Percentiles rank a stretch among this genome's conserved stretches.
These are phyloP conservation scores for Scytalopus superciliaris DNA, from an alignment of 2,113 vertebrate genomes.

Conservation along the genomic window DNA sequence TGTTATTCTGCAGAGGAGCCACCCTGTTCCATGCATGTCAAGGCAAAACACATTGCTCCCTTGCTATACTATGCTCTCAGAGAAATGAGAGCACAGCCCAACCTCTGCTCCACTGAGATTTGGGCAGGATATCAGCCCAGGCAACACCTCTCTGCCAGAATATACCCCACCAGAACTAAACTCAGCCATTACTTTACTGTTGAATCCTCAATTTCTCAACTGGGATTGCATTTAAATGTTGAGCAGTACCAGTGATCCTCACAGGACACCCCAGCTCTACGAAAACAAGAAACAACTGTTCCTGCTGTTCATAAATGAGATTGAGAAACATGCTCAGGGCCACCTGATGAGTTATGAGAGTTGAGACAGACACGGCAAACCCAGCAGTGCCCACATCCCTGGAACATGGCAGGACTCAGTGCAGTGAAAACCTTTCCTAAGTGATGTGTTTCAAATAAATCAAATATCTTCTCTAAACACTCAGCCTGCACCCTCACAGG, in stretches of 20 bases:
- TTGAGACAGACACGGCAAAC: not conserved
- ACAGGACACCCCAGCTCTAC: not conserved
- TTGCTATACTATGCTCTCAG: not conserved
- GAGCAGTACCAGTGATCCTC: not conserved
- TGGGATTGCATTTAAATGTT: not conserved
- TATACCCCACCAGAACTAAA: not conserved
- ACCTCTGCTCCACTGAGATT: not conserved
- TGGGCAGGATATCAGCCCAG: not conserved
- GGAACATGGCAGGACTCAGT: not conserved
- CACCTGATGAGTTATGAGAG: not conserved
- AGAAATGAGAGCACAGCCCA: not conserved
- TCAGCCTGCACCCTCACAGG: not conserved
- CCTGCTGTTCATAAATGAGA: not conserved
- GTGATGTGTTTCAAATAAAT: fast-evolving
- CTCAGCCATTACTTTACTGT: not conserved
- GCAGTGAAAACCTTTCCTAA: not conserved
- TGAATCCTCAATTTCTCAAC: not conserved
- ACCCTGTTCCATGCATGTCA: not conserved
- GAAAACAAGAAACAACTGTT: not conserved
- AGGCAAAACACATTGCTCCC: not conserved
- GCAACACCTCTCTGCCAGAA: not conserved
- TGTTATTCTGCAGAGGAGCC: not conserved
- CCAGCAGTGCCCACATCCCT: fast-evolving
- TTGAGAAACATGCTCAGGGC: not conserved
- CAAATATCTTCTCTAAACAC: not conserved